These are phyloP conservation scores for Rhea americana DNA, from an alignment of 2,113 vertebrate genomes.

Conservation along the genomic window DNA sequence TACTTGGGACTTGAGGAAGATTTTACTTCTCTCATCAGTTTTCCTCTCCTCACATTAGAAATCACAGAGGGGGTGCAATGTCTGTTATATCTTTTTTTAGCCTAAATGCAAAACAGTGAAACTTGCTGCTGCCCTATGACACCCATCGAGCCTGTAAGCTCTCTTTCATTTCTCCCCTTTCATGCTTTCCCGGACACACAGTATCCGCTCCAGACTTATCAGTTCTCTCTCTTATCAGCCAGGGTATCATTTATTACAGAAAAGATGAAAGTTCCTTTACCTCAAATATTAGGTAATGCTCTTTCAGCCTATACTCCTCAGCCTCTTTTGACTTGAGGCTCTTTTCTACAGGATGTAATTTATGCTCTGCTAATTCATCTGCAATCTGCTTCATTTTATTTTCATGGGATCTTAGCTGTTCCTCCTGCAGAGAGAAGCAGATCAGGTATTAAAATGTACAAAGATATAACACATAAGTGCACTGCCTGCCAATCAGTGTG, in stretches of 20 bases:
- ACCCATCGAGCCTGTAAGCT: neutral
- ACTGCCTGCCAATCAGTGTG: neutral
- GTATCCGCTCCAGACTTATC: neutral
- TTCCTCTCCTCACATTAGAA: neutral
- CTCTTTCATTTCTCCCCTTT: neutral
- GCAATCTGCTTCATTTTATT: slow-evolving; percentile 94
- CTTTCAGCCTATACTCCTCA: slow-evolving; percentile 94
- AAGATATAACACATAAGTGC: neutral
- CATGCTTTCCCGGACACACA: neutral
- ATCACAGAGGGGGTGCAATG: neutral
- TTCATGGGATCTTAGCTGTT: slow-evolving; percentile 94
- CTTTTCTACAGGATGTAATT: slow-evolving; percentile 83
- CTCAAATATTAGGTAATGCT: slow-evolving; percentile 97
- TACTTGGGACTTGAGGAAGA: neutral
- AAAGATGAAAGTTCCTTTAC: slow-evolving; percentile 74
- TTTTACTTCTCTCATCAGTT: neutral
- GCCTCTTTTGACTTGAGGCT: slow-evolving; percentile 90
- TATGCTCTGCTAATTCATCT: slow-evolving; percentile 92
- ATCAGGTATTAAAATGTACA: neutral
- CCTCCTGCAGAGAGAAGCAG: slow-evolving; percentile 80
- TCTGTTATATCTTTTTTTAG: neutral
- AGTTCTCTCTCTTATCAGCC: neutral
- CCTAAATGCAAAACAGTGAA: neutral
- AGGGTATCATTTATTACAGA: slow-evolving; percentile 23
- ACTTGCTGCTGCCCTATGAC: neutral